Evolutionary conservation across 2,113 vertebrate species (phyloP).

Genomic region (Recurvirostra avosetta): DNA sequence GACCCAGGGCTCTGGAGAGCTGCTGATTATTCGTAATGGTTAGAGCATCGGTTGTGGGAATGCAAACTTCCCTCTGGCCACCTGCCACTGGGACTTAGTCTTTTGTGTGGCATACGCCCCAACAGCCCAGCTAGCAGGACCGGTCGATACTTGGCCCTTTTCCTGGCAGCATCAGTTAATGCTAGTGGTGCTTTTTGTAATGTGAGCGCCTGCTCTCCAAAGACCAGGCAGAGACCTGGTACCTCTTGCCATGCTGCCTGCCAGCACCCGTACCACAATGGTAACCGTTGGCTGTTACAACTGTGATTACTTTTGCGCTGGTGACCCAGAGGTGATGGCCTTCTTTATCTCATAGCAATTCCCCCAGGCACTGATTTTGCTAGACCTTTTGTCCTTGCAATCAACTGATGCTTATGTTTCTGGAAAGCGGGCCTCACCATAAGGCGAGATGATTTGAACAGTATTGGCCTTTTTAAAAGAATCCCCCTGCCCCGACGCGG

Average conservation of each 20-base stretch:
- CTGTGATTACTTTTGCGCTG: rapidly evolving
- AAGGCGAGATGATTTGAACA: background rate
- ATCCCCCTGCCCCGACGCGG: rapidly evolving
- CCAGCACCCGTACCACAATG: rapidly evolving
- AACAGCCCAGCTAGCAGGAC: background rate
- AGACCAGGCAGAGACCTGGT: background rate
- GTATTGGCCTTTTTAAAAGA: background rate
- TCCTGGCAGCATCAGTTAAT: background rate
- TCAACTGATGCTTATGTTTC: background rate
- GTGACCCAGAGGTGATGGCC: background rate
- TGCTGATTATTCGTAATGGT: background rate
- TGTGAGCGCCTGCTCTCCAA: background rate
- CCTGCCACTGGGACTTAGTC: background rate
- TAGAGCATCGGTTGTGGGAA: background rate
- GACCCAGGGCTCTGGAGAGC: background rate
- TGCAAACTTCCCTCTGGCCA: slow-evolving; percentile 4
- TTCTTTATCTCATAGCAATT: background rate
- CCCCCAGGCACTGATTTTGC: background rate
- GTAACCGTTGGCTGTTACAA: background rate
- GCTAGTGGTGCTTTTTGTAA: background rate
- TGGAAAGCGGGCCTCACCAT: background rate
- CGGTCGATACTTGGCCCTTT: background rate
- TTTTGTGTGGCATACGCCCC: background rate
- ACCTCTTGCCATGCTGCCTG: background rate
- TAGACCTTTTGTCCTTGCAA: background rate